Percentiles rank a stretch among this genome's conserved stretches.
phyloP scores from a whole-genome alignment of 2,888 invertebrate species.

The Coelogynopora nodosa region DNA sequence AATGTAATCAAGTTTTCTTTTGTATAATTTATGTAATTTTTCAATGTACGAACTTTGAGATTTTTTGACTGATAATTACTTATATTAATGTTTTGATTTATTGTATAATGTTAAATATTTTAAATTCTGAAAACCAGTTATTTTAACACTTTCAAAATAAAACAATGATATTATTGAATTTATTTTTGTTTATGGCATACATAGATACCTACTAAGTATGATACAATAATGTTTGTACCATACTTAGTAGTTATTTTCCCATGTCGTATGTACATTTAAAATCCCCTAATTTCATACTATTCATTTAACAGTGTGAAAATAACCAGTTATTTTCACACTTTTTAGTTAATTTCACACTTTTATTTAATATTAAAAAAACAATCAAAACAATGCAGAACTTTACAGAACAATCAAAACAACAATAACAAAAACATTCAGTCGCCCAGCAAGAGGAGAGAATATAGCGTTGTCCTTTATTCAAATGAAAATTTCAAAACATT shows the following conservation, averaged over 20 bases:
- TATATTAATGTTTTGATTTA: too few species aligned
- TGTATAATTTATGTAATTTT: too few species aligned
- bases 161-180: too few species aligned
- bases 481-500: constrained; percentile 24
- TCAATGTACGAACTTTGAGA: too few species aligned
- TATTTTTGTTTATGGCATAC: too few species aligned
- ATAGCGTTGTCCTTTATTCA: neutral
- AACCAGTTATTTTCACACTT: constrained; percentile 20
- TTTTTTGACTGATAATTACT: too few species aligned
- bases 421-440: neutral
- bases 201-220: too few species aligned
- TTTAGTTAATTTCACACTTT: neutral
- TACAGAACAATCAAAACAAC: neutral
- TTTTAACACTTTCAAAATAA: too few species aligned
- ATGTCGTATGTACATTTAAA: neutral
- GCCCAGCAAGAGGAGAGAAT: neutral
- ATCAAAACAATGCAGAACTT: constrained; percentile 1
- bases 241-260: constrained; percentile 19
- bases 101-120: too few species aligned
- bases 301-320: constrained; percentile 20
- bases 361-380: neutral
- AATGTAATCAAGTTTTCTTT: too few species aligned
- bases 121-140: too few species aligned
- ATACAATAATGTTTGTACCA: constrained; percentile 7
- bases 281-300: neutral